Evolutionary conservation across 2,888 invertebrate species (phyloP), one percentile per base, ranked within the genome.

Genomic region (Drosophila atroscutellata): DNA sequence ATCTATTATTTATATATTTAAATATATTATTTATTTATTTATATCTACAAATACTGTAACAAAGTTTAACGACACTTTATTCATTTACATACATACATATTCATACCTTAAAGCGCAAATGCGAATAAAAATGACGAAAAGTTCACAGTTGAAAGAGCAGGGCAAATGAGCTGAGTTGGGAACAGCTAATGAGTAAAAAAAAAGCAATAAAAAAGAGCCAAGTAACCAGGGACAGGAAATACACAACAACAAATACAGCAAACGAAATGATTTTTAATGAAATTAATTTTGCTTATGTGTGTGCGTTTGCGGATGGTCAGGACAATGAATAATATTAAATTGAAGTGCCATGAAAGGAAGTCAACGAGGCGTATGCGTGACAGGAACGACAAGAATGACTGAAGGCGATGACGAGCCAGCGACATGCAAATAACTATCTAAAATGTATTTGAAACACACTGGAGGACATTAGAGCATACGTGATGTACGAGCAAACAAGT

Each of bases 321-420:
- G 59, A 69, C 66, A 77, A 69, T 80, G 64, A 62, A 71, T 76
- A 65, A 72, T 54, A 73, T 77, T 71, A 68, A 68, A 70, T 67
- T 65, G 54, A 75, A 73, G 60, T 70, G 39, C 37, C 62, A 39
- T 32, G 50, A 68, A 52, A 56, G 49, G 39, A 62, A 58, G 69
- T 55, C 78, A 68, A 66, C 79, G 28, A 8, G 20, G 66, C 72
- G 70, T 72, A 81, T 83, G 80, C 75, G 85, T 81, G 83, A 74
- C 72, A 42, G 11, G 4, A 32, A 50, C 37, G 32, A 37, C 4
- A 34, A 39, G 39, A 60, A 71, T 39, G 20, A 56, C 30, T 30
- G 56, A 36, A 18, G 54, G 37, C 37, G 37, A 15, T 32, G 62
- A 62, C 56, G 57, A 47, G 68, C 56, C 61, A 70, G 55, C 54